Percentiles rank a stretch among this genome's conserved stretches.
phyloP scores from a whole-genome alignment of 2,888 invertebrate species.

The Ctenicera cuprea region DNA sequence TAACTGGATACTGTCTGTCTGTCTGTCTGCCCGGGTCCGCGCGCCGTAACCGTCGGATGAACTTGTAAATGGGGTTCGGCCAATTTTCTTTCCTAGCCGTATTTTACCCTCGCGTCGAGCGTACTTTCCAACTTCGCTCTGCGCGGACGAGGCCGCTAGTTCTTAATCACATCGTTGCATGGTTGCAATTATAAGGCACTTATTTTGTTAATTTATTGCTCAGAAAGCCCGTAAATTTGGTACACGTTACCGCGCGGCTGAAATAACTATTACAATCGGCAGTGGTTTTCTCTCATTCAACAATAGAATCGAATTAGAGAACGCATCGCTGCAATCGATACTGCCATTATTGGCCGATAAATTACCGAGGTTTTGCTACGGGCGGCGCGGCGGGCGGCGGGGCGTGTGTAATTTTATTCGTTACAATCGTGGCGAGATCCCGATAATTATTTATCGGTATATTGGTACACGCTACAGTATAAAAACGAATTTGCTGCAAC shows the following conservation, averaged over 20 bases:
- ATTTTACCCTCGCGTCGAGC: constrained; percentile 18
- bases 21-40: constrained; percentile 12
- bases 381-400: constrained; percentile 19
- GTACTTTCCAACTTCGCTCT: constrained; percentile 30
- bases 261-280: constrained; percentile 29
- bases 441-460: constrained; percentile 17
- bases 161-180: constrained; percentile 32
- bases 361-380: constrained; percentile 25
- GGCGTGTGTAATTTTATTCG: constrained; percentile 33
- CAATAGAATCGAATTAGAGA: constrained; percentile 32
- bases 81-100: constrained; percentile 38
- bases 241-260: background rate
- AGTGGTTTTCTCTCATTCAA: constrained; percentile 36
- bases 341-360: constrained; percentile 36
- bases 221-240: constrained; percentile 1
- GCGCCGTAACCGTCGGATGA: constrained; percentile 23
- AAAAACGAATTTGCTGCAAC: constrained; percentile 6
- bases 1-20: constrained; percentile 13
- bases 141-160: constrained; percentile 16
- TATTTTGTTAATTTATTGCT: constrained; percentile 35
- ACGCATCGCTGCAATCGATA: constrained; percentile 14
- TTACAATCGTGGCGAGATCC: background rate
- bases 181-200: constrained; percentile 39
- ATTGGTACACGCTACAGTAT: constrained; percentile 1
- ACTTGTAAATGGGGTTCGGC: constrained; percentile 24